Evolutionary conservation across 1,140 invertebrate species (phyloP).

Genomic region (Cephus cinctus): DNA sequence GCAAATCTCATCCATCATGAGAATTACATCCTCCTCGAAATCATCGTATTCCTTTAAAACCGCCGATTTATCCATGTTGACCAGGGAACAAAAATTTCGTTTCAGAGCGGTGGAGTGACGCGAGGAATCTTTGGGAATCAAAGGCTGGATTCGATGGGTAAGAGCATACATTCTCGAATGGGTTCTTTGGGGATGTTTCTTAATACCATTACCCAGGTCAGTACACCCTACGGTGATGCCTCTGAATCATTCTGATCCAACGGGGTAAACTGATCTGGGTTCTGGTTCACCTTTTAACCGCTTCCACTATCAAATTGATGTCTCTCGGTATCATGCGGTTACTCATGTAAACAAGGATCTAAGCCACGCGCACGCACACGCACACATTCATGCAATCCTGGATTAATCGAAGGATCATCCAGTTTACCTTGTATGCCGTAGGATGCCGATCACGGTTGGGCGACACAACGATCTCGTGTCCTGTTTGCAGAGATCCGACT

Average conservation of each 20-base stretch:
- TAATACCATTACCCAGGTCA: too few species aligned
- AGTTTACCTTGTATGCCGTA: conserved; percentile 77
- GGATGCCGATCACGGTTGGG: conserved; percentile 84
- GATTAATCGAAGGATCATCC: conserved; percentile 14
- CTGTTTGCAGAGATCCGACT: conserved; percentile 85
- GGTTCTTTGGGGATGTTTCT: too few species aligned
- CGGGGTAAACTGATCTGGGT: too few species aligned
- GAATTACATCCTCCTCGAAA: conserved; percentile 49
- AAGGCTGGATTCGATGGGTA: too few species aligned
- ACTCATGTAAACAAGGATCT: conserved; percentile 25
- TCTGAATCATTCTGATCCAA: too few species aligned
- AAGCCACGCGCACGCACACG: too few species aligned
- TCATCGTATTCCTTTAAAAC: conserved; percentile 47
- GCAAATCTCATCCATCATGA: conserved; percentile 49
- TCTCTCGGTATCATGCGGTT: conserved; percentile 3
- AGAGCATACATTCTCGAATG: too few species aligned
- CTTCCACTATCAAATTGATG: too few species aligned
- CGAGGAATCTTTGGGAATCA: too few species aligned
- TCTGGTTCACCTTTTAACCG: too few species aligned
- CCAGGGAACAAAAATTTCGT: conserved; percentile 31
- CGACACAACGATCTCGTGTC: conserved; percentile 85
- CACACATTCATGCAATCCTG: conserved; percentile 41
- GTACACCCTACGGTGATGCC: too few species aligned
- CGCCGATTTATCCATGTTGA: conserved; percentile 27
- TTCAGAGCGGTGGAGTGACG: too few species aligned